Percentiles rank a stretch among this genome's conserved stretches.
phyloP scores from a whole-genome alignment of 92 coral and sea anemone species.

The Micromussa lordhowensis region DNA sequence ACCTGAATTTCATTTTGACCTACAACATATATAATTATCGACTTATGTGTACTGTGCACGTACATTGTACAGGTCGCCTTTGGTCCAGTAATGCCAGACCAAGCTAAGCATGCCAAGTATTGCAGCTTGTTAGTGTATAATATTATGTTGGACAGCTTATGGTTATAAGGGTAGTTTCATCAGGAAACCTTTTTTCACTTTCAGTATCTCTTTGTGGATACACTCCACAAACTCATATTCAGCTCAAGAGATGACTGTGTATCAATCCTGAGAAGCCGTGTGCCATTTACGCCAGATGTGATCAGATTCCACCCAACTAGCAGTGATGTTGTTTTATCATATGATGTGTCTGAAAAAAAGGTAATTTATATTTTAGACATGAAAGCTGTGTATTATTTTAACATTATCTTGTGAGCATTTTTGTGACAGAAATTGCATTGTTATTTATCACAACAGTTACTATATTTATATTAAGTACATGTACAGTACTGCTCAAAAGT shows the following conservation, averaged over 20 bases:
- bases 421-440: no score
- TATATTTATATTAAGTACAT: no score
- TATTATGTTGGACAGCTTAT: background rate
- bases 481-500: no score
- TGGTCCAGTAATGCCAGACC: no score
- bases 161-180: background rate
- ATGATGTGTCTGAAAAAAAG: slow-evolving; percentile 77
- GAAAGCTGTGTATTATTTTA: background rate
- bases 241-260: slow-evolving; percentile 81
- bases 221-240: slow-evolving; percentile 69
- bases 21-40: no score
- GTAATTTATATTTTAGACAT: slow-evolving; percentile 27
- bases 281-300: slow-evolving; percentile 78
- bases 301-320: slow-evolving; percentile 76
- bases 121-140: no score
- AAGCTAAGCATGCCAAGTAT: no score
- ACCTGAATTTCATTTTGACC: no score
- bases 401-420: no score
- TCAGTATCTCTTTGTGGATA: slow-evolving; percentile 91
- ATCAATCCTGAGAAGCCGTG: slow-evolving; percentile 46
- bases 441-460: no score
- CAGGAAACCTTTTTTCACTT: slow-evolving; percentile 10
- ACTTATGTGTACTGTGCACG: no score
- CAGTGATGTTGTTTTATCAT: slow-evolving; percentile 75
- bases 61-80: no score